Percentiles rank a stretch among this genome's conserved stretches.
phyloP scores from a whole-genome alignment of 1,140 invertebrate genomes.

The Heliothis virescens region DNA sequence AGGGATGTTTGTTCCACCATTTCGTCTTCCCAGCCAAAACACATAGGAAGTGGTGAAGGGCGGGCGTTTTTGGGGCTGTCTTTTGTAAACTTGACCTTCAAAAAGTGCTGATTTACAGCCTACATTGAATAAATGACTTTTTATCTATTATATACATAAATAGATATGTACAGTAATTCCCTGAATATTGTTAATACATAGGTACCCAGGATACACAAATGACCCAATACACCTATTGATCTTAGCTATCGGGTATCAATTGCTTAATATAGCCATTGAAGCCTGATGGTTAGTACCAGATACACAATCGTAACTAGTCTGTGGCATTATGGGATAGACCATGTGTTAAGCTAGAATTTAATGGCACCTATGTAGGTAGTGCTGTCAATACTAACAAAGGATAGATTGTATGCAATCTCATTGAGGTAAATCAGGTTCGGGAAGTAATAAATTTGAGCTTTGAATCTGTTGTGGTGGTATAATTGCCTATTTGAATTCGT shows the following conservation, averaged over 20 bases:
- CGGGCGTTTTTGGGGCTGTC: too few relatives aligned
- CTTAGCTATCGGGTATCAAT: conserved; percentile 31
- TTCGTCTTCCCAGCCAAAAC: too few relatives aligned
- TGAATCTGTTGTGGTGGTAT: too few relatives aligned
- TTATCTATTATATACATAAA: too few relatives aligned
- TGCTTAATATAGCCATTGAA: conserved; percentile 38
- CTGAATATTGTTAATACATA: too few relatives aligned
- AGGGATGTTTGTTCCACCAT: too few relatives aligned
- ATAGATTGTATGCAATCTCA: not conserved
- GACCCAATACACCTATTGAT: not conserved
- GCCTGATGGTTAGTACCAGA: conserved; percentile 21
- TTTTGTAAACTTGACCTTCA: too few relatives aligned
- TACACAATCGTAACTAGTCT: conserved; percentile 12
- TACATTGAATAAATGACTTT: too few relatives aligned
- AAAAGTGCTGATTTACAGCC: too few relatives aligned
- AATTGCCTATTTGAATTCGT: too few relatives aligned
- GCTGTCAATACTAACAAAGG: not conserved
- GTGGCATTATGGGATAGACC: conserved; percentile 10
- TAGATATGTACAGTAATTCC: not conserved
- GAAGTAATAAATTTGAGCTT: too few relatives aligned
- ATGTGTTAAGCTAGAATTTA: conserved; percentile 1
- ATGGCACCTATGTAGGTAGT: not conserved
- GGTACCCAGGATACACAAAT: not conserved
- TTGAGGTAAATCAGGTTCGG: not conserved
- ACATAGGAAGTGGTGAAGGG: too few relatives aligned